Base-by-base conservation (phyloP, 2,797 vertebrate species). In the Caiman crocodilus region DNA sequence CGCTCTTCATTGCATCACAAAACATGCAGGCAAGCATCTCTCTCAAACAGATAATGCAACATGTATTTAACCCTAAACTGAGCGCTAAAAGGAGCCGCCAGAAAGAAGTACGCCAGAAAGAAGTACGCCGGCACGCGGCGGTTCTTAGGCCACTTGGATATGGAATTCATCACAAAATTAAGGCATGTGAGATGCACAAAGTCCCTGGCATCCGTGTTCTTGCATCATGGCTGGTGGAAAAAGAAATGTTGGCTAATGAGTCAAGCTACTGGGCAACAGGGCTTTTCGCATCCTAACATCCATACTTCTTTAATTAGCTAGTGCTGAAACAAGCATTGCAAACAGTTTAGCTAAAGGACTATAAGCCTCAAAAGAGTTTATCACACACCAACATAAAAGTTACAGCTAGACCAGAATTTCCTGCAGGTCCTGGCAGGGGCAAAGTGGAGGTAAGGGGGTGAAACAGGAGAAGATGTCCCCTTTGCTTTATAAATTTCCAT, bases 81-180 rank as follows among this genome's bases (percentile, higher is more conserved):
- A 35, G 25, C 61, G 21, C 90, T 87, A 87, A 90, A 90, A 96
- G 87, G 79, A 91, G 17, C 25, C 84, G 76, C 76, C 88, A 92
- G 87, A 96, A 82, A 17, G 58, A 85, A 77, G 94, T 75, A 94
- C 84, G 76, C 76, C 88, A 92, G 87, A 96, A 82, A 17, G 58
- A 85, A 77, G 94, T 75, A 94, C n/a, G n/a, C 35, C 13, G 14
- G 60, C 14, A 60, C 20, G 21, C 82, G 78, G 92, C 76, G 94
- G 28, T 61, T 85, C 71, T 59, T 90, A 90, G 60, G 77, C 79
- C 93, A 92, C 67, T 78, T 76, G 89, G 82, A 87, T 87, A 65
- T n/a, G 50, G 50, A 92, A 76, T 84, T 84, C 35, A 84, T 78
- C 64, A 78, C 87, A 92, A 35, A 61, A 79, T 90, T 90, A 94